Base-by-base conservation (phyloP, 2,113 vertebrate genomes). In the Oplegnathus fasciatus region DNA sequence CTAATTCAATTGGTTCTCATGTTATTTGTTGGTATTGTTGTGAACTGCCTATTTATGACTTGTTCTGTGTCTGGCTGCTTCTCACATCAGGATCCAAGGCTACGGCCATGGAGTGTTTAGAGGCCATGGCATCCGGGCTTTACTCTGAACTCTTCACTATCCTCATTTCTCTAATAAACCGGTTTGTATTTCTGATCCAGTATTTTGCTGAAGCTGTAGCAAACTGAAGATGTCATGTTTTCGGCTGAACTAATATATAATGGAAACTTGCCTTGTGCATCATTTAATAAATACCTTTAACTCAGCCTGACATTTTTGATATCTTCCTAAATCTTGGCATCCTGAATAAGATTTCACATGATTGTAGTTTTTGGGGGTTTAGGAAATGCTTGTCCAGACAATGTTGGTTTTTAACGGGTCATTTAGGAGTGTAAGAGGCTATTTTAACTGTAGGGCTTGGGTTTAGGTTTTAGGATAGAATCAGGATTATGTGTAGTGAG, bases 121-220 rank as follows among this genome's bases (percentile, higher is more conserved):
- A 99, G 91, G 97, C 96, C 72, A 96, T 98, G 96, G 98, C 95
- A 0, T 95, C 97, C 0, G 95, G 97, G 44, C 96, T 99, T 80
- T 99, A 99, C 90, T 96, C 97, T 0, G 98, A 99, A 84, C 94
- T 99, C 78, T 99, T 99, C 94, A 97, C 96, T 0, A 92, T 97
- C 57, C 94, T 99, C 64, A 94, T 99, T 94, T 98, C 97, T 52
- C 94, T 99, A 46, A 96, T 98, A 88, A 99, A 99, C 91, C 96
- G 98, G 98, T 99, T 55, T 86, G 94, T 93, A 75, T 66, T 64
- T 67, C 3, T 44, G 15, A 42, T 54, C 13, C 15, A 20, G 11
- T 52, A 2, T 28, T 66, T 68, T n/a, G 34, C 0, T 40, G 10
- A 60, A 69, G 20, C 54, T 76, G 13, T 70, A 46, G 67, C 44